Percentiles rank a stretch among this genome's conserved stretches.
Evolutionary conservation across 1,140 invertebrate genomes (phyloP).

Genomic region (Pissodes strobi): DNA sequence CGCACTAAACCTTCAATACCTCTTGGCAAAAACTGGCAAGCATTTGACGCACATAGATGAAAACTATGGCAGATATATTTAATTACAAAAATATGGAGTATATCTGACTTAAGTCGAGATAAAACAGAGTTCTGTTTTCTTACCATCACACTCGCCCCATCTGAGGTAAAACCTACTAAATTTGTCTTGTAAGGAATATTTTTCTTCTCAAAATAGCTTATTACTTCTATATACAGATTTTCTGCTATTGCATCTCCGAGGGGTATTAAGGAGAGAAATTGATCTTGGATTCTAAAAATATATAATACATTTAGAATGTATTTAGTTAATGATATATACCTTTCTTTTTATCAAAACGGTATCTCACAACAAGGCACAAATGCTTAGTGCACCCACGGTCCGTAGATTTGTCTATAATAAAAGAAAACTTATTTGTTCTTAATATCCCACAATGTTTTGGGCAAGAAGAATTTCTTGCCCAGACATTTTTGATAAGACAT

Average conservation of each 20-base stretch:
- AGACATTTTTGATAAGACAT: slow-evolving; percentile 24
- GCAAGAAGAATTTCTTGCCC: slow-evolving; percentile 17
- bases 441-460: slow-evolving; percentile 37
- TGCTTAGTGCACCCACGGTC: slow-evolving; percentile 48
- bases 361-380: slow-evolving; percentile 44
- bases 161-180: slow-evolving; percentile 54
- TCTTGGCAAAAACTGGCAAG: slow-evolving; percentile 37
- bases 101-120: slow-evolving; percentile 45
- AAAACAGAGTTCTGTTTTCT: slow-evolving; percentile 49
- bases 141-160: slow-evolving; percentile 56
- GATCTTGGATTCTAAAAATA: not conserved
- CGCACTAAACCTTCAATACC: slow-evolving; percentile 44
- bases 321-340: not conserved
- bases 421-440: slow-evolving; percentile 50
- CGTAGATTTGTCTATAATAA: slow-evolving; percentile 56
- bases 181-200: slow-evolving; percentile 47
- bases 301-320: not conserved
- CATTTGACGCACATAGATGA: slow-evolving; percentile 47
- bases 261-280: not conserved
- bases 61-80: slow-evolving; percentile 54
- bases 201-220: not conserved
- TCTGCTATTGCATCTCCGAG: not conserved
- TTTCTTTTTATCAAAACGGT: not conserved
- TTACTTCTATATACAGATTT: not conserved
- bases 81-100: slow-evolving; percentile 46